phyloP scores from a whole-genome alignment of 35 echinoderm and acorn worm genomes.

The Chiridota heheva region DNA sequence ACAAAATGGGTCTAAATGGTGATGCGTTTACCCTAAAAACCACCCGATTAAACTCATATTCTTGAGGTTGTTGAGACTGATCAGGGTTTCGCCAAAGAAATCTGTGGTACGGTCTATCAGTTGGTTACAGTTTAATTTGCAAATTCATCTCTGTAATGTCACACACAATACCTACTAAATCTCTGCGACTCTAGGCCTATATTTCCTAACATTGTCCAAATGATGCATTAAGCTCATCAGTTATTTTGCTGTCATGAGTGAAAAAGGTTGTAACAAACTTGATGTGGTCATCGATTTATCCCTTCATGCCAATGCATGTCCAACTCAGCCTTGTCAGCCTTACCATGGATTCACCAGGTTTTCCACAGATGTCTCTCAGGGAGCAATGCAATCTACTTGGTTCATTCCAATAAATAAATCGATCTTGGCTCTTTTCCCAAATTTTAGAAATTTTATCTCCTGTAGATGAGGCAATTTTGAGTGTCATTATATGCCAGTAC shows the following conservation, averaged over 20 bases:
- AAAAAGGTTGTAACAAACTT: slow-evolving; percentile 37
- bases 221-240: background rate
- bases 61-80: too few species aligned
- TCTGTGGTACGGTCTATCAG: too few species aligned
- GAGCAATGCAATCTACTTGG: slow-evolving; percentile 30
- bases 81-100: too few species aligned
- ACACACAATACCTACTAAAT: too few species aligned
- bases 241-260: background rate
- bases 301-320: slow-evolving; percentile 34
- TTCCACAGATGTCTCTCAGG: slow-evolving; percentile 24
- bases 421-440: slow-evolving; percentile 9
- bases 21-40: too few species aligned
- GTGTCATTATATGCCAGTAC: too few species aligned
- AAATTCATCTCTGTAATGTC: too few species aligned
- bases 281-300: background rate
- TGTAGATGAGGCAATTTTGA: slow-evolving; percentile 18
- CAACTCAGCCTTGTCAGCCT: slow-evolving; percentile 23
- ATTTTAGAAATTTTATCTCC: slow-evolving; percentile 28
- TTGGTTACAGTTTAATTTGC: too few species aligned
- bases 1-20: too few species aligned
- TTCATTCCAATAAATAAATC: slow-evolving; percentile 22
- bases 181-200: background rate
- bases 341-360: slow-evolving; percentile 33
- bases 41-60: too few species aligned
- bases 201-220: slow-evolving; percentile 16